These are phyloP conservation scores for Cyphomyrmex costatus DNA, from an alignment of 1,140 invertebrate genomes.

Conservation along the genomic window DNA sequence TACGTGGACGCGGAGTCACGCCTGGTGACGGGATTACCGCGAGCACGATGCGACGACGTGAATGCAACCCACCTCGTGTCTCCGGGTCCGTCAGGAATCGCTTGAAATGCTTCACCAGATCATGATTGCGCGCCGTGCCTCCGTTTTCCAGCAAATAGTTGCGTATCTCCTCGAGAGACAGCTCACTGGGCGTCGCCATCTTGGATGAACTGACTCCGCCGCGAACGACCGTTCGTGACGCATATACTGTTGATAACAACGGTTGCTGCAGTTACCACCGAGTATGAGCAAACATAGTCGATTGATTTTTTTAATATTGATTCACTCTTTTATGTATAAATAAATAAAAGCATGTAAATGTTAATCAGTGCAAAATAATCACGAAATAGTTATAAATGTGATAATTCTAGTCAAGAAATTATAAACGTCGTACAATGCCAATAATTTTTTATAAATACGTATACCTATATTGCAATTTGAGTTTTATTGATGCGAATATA, in stretches of 20 bases:
- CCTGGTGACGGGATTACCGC: constrained; percentile 60
- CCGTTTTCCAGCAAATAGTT: constrained; percentile 94
- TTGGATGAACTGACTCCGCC: constrained; percentile 79
- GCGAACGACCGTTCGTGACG: constrained; percentile 58
- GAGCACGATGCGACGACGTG: background rate
- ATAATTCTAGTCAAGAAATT: background rate
- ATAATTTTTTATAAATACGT: background rate
- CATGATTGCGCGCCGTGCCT: constrained; percentile 94
- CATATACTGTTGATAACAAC: constrained; percentile 64
- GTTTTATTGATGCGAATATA: background rate
- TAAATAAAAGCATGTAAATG: background rate
- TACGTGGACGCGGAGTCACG: constrained; percentile 47
- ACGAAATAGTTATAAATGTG: background rate
- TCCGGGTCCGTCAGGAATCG: constrained; percentile 93
- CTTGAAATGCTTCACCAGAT: constrained; percentile 96
- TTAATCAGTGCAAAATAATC: background rate
- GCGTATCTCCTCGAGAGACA: constrained; percentile 94
- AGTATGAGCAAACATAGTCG: background rate
- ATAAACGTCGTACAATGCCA: background rate
- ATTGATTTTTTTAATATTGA: background rate
- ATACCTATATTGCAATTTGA: background rate
- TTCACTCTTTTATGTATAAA: background rate
- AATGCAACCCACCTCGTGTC: constrained; percentile 89
- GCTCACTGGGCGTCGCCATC: constrained; percentile 91
- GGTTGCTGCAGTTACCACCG: constrained; percentile 13